Evolutionary conservation across 2,113 vertebrate species (phyloP), one percentile per base, ranked within the genome.

Genomic region (Pelecanoides urinatrix): DNA sequence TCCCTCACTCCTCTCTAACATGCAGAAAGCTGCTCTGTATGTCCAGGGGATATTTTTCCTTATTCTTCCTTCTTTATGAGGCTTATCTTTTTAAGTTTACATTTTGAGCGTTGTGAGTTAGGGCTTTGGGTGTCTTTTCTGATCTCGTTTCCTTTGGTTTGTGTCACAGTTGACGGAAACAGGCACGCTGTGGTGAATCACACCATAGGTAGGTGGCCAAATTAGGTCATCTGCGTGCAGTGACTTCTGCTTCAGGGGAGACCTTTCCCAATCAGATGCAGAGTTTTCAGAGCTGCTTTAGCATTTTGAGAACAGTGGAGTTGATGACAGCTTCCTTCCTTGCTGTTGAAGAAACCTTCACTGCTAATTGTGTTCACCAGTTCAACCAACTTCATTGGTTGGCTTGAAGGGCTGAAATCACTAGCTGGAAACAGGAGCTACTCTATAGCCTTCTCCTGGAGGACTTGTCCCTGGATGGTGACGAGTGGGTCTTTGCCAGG

Each of bases 141-240:
- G 63, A 26, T n/a, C 50, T 61, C 1, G 0, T 45, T 82, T 70
- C 67, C 40, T 59, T 40, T 70, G 61, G 21, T 78, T 86, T 55
- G 53, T 38, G 8, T 36, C 30, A 52, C 47, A 2, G 3, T 30
- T 4, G 40, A 22, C 0, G 0, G 47, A 72, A 59, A 52, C 32
- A 19, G 45, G 23, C 19, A 15, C 1, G 29, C 45, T 53, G 59
- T 15, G 34, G 44, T 86, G 81, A 86, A 38, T 91, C 36, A 66
- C 4, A 16, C 65, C 32, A 2, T 4, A 27, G 42, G 59, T 52
- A 40, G 81, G 59, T 16, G 27, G 34, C 50, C 58, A 40, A 61
- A 84, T 44, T 16, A 72, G 40, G 42, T 85, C 47, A 75, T 12
- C 8, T 61, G 27, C 53, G 30, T 40, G 32, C 5, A 4, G 67